phyloP scores from a whole-genome alignment of 2,113 vertebrate genomes.

The Bujurquina vittata region DNA sequence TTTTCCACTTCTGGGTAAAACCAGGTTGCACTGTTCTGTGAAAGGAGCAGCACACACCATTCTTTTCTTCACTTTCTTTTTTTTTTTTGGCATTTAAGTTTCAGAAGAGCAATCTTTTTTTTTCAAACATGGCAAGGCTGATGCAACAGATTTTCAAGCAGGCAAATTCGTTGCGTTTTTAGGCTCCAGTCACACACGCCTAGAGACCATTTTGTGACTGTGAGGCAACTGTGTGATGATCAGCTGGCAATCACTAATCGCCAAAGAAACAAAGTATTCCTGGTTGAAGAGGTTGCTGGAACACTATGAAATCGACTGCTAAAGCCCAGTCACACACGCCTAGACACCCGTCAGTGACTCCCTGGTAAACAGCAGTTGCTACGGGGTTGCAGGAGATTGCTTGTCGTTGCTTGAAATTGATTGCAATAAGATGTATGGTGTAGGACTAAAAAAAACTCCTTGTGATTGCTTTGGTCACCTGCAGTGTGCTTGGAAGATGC shows the following conservation, averaged over 20 bases:
- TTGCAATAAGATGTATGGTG: accelerated
- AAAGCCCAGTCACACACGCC: not conserved
- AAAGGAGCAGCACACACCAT: not conserved
- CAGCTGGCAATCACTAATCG: too few relatives aligned
- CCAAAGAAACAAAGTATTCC: too few relatives aligned
- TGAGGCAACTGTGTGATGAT: too few relatives aligned
- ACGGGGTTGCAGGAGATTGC: not conserved
- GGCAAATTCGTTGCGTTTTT: not conserved
- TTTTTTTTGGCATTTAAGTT: not conserved
- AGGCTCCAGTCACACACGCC: not conserved
- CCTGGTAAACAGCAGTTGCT: accelerated
- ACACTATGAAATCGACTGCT: not conserved
- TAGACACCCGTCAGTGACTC: not conserved
- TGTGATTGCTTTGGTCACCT: not conserved
- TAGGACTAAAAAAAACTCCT: not conserved
- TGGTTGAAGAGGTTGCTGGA: not conserved
- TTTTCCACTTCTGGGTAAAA: not conserved
- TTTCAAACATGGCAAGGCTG: not conserved
- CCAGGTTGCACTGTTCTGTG: not conserved
- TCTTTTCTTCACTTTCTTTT: accelerated
- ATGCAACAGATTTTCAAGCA: not conserved
- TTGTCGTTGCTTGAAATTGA: not conserved
- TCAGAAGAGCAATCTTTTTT: not conserved
- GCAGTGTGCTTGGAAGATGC: not conserved
- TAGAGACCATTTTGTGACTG: too few relatives aligned